These are phyloP conservation scores for Periplaneta americana DNA, from an alignment of 1,140 invertebrate species.

Conservation along the genomic window DNA sequence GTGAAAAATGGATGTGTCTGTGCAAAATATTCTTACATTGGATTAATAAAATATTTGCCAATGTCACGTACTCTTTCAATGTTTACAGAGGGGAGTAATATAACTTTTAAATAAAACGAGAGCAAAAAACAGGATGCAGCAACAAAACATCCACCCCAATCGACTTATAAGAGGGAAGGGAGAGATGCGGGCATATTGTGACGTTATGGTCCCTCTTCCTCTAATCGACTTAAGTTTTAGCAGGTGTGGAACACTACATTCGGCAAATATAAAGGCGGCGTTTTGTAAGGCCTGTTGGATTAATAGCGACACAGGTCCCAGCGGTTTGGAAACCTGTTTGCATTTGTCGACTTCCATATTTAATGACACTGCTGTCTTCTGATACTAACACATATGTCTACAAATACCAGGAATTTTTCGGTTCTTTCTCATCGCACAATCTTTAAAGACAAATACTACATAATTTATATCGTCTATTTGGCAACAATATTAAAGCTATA, in stretches of 20 bases:
- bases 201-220: too few species aligned
- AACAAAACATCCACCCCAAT: too few species aligned
- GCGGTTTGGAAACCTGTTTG: background rate
- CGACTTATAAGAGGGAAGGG: too few species aligned
- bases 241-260: background rate
- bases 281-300: background rate
- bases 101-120: too few species aligned
- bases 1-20: too few species aligned
- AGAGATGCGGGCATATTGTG: background rate
- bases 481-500: too few species aligned
- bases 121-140: too few species aligned
- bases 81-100: too few species aligned
- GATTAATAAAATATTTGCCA: too few species aligned
- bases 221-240: background rate
- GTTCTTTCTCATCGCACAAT: background rate
- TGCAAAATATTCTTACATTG: too few species aligned
- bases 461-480: background rate
- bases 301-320: background rate
- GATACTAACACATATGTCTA: background rate
- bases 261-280: background rate
- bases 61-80: too few species aligned
- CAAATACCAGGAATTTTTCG: background rate
- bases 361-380: background rate
- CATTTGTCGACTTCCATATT: background rate
- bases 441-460: background rate